Evolutionary conservation across 1,140 invertebrate genomes (phyloP), one percentile per base, ranked within the genome.

Genomic region (Brachionus calyciflorus): DNA sequence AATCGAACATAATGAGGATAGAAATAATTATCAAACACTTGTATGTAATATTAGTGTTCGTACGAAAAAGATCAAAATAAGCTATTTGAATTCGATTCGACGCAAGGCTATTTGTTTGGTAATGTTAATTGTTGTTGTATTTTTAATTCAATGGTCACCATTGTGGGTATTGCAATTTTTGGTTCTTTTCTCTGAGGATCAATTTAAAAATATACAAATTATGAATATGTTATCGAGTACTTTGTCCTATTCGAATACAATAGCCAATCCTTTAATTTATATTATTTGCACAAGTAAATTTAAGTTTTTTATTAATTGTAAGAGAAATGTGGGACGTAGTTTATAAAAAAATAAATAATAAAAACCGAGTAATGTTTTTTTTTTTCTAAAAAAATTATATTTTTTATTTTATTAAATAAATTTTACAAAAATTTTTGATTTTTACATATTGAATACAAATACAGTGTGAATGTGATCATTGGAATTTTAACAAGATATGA

Each of bases 211-310:
- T 24, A 55, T 73, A 17, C 69, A 73, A 55, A 21, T 73, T 30
- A 14, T 51, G 5, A 73, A 73, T 55, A 49, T 73, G 69, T 12
- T 55, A 2, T 40, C 51, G 9, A 73, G 21, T 24, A 73, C 44
- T n/a, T 28, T 73, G 5, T 73, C 69, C 12, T 73, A 73, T 41
- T 73, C 69, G 3, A 73, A 73, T 41, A 73, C 69, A 55, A 37
- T 73, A 5, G 44, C 69, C 0, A 73, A 73, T 26, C 69, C 69
- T 0, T n/a, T 73, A n/a, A 73, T 73, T 33, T 73, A 51, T 24
- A 73, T 73, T 10, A 51, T 73, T 40, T 33, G 49, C 9, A 73
- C 69, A 9, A 49, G 40, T 24, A 73, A 73, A 12, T 73, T 73
- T 26, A 51, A 17, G 2, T 37, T 60, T 60, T 40, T 33, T 37